phyloP scores from a whole-genome alignment of 2,797 vertebrate genomes.

The Lycodopsis pacificus region DNA sequence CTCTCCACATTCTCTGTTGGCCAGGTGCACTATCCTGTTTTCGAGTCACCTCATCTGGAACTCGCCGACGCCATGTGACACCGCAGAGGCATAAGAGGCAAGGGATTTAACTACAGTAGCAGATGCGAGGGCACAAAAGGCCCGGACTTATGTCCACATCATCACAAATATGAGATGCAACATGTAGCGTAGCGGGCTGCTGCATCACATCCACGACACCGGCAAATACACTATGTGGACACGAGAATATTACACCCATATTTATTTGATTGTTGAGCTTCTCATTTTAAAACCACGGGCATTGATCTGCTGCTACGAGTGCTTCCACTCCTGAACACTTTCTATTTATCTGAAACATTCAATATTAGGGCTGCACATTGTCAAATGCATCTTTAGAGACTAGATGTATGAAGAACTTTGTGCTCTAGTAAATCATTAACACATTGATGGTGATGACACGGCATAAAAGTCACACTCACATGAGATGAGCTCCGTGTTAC shows the following conservation, averaged over 20 bases:
- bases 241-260: neutral
- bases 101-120: conserved; percentile 45
- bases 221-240: neutral
- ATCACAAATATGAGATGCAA: conserved; percentile 35
- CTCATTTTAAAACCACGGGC: neutral
- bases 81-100: conserved; percentile 40
- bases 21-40: conserved; percentile 67
- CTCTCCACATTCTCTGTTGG: conserved; percentile 53
- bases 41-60: conserved; percentile 63
- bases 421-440: neutral
- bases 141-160: conserved; percentile 14
- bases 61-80: conserved; percentile 28
- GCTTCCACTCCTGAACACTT: neutral
- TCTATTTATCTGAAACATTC: neutral
- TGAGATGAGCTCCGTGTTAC: too few relatives aligned
- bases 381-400: neutral
- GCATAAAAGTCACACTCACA: too few relatives aligned
- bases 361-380: neutral
- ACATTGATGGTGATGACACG: neutral
- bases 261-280: neutral
- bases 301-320: neutral
- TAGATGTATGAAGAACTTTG: neutral
- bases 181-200: neutral
- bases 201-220: neutral
- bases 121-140: conserved; percentile 49